Conservation (phyloP, 2,888 invertebrate species). For the Agonopterix heracliana region DNA sequence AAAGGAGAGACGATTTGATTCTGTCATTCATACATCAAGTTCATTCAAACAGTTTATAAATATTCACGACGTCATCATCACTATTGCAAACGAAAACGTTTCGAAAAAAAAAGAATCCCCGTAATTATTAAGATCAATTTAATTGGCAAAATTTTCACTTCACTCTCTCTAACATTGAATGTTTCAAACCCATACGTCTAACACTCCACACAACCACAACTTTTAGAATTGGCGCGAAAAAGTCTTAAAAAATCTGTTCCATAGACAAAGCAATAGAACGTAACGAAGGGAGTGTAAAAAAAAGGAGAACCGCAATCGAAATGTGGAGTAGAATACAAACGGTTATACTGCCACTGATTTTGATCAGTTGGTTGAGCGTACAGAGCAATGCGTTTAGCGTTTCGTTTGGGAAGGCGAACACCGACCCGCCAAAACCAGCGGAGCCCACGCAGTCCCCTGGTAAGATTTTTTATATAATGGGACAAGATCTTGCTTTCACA, state of each 20-base stretch:
- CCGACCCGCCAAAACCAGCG: constrained; percentile 55
- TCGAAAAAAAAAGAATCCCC: no score
- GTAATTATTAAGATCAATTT: no score
- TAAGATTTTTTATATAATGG: constrained; percentile 48
- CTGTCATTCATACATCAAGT: no score
- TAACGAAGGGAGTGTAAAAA: constrained; percentile 2
- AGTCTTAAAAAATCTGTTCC: background rate
- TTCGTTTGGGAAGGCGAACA: constrained; percentile 65
- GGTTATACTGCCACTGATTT: constrained; percentile 28
- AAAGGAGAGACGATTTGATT: no score
- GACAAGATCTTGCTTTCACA: constrained; percentile 13
- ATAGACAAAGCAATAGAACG: constrained; percentile 14
- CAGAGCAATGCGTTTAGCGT: constrained; percentile 46
- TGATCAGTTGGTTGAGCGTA: constrained; percentile 34
- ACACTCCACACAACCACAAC: background rate
- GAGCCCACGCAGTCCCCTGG: constrained; percentile 56
- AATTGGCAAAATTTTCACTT: no score
- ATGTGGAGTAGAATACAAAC: constrained; percentile 19
- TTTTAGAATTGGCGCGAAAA: background rate
- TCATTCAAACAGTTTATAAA: no score
- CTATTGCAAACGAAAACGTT: no score
- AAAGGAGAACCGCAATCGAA: constrained; percentile 11
- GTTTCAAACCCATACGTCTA: no score
- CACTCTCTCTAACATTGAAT: background rate
- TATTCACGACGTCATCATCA: no score